Percentiles rank a stretch among this genome's conserved stretches.
Evolutionary conservation across 2,113 vertebrate genomes (phyloP).

Genomic region (Dromaius novaehollandiae): DNA sequence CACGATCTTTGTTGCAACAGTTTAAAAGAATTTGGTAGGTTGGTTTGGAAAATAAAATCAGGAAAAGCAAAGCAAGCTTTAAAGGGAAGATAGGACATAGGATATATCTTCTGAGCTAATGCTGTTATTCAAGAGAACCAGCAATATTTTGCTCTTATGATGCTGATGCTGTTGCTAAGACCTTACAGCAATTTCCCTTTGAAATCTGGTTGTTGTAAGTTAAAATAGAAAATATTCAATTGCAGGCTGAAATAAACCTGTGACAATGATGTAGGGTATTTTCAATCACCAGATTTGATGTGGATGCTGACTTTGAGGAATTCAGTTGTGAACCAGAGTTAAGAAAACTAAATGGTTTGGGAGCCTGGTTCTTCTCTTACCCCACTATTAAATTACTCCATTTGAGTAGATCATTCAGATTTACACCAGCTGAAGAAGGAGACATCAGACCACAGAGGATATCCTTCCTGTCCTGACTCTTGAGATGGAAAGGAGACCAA

Average conservation of each 20-base stretch:
- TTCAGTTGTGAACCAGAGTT: fast-evolving
- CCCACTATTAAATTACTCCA: not conserved
- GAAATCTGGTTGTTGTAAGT: not conserved
- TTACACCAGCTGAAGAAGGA: not conserved
- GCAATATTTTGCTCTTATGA: not conserved
- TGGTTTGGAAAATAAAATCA: not conserved
- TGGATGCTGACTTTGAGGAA: not conserved
- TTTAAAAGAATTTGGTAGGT: not conserved
- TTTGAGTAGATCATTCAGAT: not conserved
- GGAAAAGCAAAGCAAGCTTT: not conserved
- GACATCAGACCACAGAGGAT: not conserved
- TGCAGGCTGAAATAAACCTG: constrained; percentile 5
- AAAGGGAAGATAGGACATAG: not conserved
- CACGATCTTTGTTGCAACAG: no score
- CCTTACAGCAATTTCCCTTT: not conserved
- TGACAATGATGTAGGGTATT: not conserved
- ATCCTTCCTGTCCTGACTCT: not conserved
- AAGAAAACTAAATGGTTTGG: fast-evolving
- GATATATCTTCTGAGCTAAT: not conserved
- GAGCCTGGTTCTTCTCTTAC: not conserved
- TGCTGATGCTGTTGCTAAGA: not conserved
- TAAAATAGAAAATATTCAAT: not conserved
- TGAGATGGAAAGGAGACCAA: not conserved
- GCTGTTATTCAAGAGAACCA: not conserved
- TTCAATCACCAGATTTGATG: not conserved